Evolutionary conservation across 2,888 invertebrate species (phyloP).

Genomic region (Diarsia dahlii): DNA sequence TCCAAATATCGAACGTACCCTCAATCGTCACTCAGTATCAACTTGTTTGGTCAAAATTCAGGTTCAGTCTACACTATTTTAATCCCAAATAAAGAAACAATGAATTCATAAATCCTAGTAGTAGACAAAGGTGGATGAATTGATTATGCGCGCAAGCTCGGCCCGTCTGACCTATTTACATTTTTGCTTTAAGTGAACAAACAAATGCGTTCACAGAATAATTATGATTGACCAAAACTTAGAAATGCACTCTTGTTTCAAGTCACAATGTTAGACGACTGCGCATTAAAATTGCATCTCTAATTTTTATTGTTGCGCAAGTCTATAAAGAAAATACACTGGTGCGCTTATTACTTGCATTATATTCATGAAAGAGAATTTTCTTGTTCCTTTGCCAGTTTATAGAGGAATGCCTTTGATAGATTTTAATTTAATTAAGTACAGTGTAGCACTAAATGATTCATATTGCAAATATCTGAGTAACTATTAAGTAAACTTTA

Average conservation of each 20-base stretch:
- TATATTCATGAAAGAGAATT: slow-evolving; percentile 18
- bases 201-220: slow-evolving; percentile 30
- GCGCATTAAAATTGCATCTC: slow-evolving; percentile 10
- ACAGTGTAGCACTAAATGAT: slow-evolving; percentile 20
- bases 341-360: slow-evolving; percentile 38
- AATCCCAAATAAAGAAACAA: slow-evolving; percentile 19
- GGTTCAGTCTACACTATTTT: neutral
- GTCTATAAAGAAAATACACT: slow-evolving; percentile 37
- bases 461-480: slow-evolving; percentile 15
- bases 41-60: neutral
- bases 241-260: slow-evolving; percentile 51
- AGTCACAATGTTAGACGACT: slow-evolving; percentile 11
- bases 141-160: slow-evolving; percentile 49
- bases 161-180: slow-evolving; percentile 51
- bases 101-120: slow-evolving; percentile 26
- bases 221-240: slow-evolving; percentile 53
- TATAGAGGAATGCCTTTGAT: slow-evolving; percentile 42
- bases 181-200: slow-evolving; percentile 47
- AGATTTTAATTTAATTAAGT: slow-evolving; percentile 33
- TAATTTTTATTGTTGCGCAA: slow-evolving; percentile 14
- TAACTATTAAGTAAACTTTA: slow-evolving; percentile 5
- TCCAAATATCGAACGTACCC: slow-evolving; percentile 1
- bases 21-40: neutral
- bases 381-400: slow-evolving; percentile 25
- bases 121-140: slow-evolving; percentile 32